Percentiles rank a stretch among this genome's conserved stretches.
These are phyloP conservation scores for Hyla sarda DNA, from an alignment of 2,113 vertebrate species.

Conservation along the genomic window DNA sequence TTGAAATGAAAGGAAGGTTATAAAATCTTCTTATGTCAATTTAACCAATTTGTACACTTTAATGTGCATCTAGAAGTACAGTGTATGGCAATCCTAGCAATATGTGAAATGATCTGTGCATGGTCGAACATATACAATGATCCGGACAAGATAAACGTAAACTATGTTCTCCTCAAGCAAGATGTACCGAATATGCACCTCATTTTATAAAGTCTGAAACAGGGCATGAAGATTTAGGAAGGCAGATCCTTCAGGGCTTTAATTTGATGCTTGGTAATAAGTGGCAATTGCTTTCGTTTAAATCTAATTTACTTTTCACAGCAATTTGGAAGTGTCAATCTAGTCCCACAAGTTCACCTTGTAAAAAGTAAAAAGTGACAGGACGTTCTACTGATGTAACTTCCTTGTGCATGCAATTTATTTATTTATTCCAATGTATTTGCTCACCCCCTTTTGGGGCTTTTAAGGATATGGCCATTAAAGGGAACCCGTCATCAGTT, in stretches of 20 bases:
- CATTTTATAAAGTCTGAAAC: not conserved
- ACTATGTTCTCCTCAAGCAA: not conserved
- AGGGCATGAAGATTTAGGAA: slow-evolving; percentile 23
- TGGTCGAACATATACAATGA: not conserved
- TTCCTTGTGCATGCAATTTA: too few relatives aligned
- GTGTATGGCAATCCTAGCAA: too few relatives aligned
- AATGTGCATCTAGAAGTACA: not conserved
- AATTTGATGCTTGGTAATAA: slow-evolving; percentile 19
- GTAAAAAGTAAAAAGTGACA: not conserved
- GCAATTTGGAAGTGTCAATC: slow-evolving; percentile 47
- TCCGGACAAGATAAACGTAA: not conserved
- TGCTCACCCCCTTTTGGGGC: too few relatives aligned
- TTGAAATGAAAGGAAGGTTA: not conserved
- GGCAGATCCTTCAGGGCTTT: slow-evolving; percentile 5
- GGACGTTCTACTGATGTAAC: not conserved
- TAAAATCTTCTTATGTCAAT: not conserved
- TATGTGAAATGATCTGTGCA: not conserved
- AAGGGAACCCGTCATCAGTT: too few relatives aligned
- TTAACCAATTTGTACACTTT: not conserved
- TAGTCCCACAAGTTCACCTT: not conserved
- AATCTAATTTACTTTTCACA: slow-evolving; percentile 43
- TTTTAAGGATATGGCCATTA: not conserved
- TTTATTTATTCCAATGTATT: too few relatives aligned
- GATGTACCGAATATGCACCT: not conserved
- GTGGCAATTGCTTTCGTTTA: slow-evolving; percentile 13